phyloP scores from a whole-genome alignment of 2,797 vertebrate species.

The Nyctalus aviator region DNA sequence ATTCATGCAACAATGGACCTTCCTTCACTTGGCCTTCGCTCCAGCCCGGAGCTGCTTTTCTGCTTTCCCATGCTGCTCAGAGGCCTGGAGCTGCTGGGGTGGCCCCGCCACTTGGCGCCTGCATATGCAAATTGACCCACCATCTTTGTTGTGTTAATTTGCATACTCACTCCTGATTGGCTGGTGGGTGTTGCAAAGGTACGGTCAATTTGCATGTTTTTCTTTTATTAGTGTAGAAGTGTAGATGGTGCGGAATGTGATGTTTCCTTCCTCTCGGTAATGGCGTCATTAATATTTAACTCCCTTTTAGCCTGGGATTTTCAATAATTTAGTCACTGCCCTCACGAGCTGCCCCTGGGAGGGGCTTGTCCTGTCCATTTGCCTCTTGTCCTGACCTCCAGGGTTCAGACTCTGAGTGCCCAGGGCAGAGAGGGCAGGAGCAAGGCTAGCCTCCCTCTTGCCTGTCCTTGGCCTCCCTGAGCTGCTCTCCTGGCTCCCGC shows the following conservation, averaged over 20 bases:
- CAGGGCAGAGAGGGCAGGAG: not conserved
- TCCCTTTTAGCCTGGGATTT: constrained; percentile 43
- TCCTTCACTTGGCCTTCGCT: too few species aligned
- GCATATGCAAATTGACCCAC: too few species aligned
- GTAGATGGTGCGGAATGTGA: not conserved
- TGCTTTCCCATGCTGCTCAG: too few species aligned
- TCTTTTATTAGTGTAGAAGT: too few species aligned
- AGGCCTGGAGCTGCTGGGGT: too few species aligned
- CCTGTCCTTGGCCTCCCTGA: not conserved
- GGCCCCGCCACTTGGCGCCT: too few species aligned
- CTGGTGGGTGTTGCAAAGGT: too few species aligned
- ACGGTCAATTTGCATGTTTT: too few species aligned
- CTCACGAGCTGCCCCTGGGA: not conserved
- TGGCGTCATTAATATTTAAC: constrained; percentile 32
- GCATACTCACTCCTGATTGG: too few species aligned
- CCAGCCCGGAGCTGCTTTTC: too few species aligned
- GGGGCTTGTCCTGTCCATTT: not conserved
- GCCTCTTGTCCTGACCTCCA: not conserved
- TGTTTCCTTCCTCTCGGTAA: constrained; percentile 30
- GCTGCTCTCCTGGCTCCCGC: not conserved
- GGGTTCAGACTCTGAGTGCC: not conserved
- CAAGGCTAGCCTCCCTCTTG: fast-evolving
- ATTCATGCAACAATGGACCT: too few species aligned
- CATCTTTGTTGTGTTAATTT: too few species aligned
- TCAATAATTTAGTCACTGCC: constrained; percentile 19